Conservation (phyloP, 2,113 vertebrate genomes). For the Myrmophylax atrothorax region DNA sequence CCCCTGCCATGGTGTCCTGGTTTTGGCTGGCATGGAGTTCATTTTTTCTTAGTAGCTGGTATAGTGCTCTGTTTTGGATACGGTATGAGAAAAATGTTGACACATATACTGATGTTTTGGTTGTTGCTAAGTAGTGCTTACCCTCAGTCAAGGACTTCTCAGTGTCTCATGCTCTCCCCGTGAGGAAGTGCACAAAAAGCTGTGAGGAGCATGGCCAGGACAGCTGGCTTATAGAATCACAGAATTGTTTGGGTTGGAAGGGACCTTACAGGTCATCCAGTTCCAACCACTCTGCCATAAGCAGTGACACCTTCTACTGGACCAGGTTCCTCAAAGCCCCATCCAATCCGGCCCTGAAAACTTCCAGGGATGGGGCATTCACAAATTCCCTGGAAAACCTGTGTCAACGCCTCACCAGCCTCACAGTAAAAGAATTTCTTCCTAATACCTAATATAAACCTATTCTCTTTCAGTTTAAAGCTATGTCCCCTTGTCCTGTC, state of each 20-base stretch:
- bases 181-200: neutral
- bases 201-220: neutral
- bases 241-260: neutral
- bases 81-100: neutral
- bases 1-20: neutral
- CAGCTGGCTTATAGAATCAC: neutral
- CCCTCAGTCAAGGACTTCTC: slow-evolving; percentile 15
- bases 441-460: neutral
- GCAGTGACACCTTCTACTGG: neutral
- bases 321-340: neutral
- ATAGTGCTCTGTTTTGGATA: slow-evolving; percentile 6
- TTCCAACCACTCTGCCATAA: neutral
- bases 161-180: neutral
- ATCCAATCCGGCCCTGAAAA: neutral
- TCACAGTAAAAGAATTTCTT: neutral
- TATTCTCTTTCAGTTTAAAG: neutral
- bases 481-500: neutral
- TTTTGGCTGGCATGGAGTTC: neutral
- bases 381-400: neutral
- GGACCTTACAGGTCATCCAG: neutral
- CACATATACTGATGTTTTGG: neutral
- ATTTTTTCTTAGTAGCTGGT: neutral
- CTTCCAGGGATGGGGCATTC: neutral
- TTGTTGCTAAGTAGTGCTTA: slow-evolving; percentile 15
- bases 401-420: neutral